Conservation (phyloP, 2,888 invertebrate species). For the Lamellibrachia columna region DNA sequence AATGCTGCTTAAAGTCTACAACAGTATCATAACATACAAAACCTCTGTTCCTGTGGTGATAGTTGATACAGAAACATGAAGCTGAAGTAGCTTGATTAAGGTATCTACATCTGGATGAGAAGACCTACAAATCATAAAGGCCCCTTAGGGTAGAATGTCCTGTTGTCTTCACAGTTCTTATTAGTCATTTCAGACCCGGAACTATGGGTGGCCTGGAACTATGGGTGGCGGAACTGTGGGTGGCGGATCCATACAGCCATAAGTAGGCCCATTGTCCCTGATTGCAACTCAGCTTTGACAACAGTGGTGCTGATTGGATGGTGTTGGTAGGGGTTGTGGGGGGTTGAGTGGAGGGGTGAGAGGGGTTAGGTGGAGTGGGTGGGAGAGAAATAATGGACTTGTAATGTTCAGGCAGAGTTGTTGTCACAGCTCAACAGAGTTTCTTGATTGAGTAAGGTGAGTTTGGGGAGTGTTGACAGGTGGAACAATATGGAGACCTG, state of each 20-base stretch:
- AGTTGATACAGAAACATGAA: not conserved
- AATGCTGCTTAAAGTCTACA: not conserved
- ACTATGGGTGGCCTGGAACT: not conserved
- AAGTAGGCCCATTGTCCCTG: not conserved
- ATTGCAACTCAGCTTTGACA: not conserved
- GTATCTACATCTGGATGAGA: not conserved
- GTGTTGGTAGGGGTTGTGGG: not conserved
- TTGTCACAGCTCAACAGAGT: not conserved
- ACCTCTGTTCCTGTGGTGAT: not conserved
- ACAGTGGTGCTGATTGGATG: not conserved
- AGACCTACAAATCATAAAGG: not conserved
- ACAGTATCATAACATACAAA: not conserved
- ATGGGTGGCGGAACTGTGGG: not conserved
- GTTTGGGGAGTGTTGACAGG: not conserved
- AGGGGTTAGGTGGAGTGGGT: too few relatives aligned
- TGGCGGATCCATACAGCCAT: not conserved
- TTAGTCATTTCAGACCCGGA: not conserved
- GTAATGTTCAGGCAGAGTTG: not conserved
- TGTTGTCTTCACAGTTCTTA: not conserved
- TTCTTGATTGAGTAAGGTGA: not conserved
- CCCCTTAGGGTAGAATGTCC: not conserved
- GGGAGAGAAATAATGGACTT: not conserved
- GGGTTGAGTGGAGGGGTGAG: too few relatives aligned
- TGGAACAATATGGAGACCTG: not conserved
- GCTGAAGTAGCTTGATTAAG: not conserved